Evolutionary conservation across 2,113 vertebrate genomes (phyloP).

Genomic region (Vidua macroura): DNA sequence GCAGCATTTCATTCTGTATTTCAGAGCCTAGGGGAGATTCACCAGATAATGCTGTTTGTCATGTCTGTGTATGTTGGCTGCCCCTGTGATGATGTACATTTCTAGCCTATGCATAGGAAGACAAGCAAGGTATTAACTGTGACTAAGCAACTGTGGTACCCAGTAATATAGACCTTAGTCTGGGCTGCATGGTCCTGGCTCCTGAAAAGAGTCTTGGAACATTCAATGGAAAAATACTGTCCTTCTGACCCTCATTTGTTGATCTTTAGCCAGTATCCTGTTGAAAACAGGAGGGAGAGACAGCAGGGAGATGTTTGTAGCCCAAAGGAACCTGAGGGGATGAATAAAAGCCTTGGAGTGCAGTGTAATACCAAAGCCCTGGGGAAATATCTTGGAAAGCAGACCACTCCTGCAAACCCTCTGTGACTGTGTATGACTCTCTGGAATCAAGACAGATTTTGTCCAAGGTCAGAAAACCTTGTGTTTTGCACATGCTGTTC

Average conservation of each 20-base stretch:
- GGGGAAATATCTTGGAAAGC: background rate
- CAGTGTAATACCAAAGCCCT: background rate
- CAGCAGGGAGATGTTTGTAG: background rate
- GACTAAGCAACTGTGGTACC: background rate
- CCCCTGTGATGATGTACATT: background rate
- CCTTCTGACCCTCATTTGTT: background rate
- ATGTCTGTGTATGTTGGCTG: background rate
- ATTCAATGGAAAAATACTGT: background rate
- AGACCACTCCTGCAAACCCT: background rate
- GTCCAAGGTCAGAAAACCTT: background rate
- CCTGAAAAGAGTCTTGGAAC: background rate
- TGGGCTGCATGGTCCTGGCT: background rate
- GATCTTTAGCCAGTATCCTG: background rate
- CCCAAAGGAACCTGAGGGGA: background rate
- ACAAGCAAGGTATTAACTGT: background rate
- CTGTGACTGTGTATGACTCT: background rate
- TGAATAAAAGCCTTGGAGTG: background rate
- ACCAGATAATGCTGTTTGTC: background rate
- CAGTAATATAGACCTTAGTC: background rate
- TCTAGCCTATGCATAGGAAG: background rate
- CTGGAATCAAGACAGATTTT: background rate
- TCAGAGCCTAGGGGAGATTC: background rate
- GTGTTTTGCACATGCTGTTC: slow-evolving; percentile 1
- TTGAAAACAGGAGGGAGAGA: background rate
- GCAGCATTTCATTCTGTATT: background rate